These are phyloP conservation scores for Menura novaehollandiae DNA, from an alignment of 2,113 vertebrate species.

Conservation along the genomic window DNA sequence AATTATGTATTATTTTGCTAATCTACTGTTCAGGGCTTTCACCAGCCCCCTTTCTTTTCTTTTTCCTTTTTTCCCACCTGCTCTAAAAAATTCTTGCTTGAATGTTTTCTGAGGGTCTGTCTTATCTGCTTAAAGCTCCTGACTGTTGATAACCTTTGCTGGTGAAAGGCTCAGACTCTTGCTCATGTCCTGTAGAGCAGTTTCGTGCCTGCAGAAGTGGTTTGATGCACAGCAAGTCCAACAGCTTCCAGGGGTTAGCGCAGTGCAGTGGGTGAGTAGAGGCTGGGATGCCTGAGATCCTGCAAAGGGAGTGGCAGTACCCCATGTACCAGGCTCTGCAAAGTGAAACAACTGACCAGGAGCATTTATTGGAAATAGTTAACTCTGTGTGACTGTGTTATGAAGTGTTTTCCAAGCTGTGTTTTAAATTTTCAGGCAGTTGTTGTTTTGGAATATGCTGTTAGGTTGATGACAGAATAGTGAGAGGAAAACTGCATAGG, in stretches of 20 bases:
- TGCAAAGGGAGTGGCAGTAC: neutral
- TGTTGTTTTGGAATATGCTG: neutral
- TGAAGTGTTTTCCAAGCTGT: neutral
- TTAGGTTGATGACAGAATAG: neutral
- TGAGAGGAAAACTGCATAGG: neutral
- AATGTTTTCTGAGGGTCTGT: neutral
- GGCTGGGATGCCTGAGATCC: neutral
- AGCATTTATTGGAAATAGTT: neutral
- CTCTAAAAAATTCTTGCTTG: neutral
- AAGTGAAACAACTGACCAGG: neutral
- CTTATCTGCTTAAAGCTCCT: neutral
- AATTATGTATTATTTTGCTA: neutral
- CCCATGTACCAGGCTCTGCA: neutral
- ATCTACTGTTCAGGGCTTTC: neutral
- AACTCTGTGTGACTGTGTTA: neutral
- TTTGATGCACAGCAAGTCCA: neutral
- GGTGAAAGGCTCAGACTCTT: neutral
- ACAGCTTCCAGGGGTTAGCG: accelerated
- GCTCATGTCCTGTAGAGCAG: neutral
- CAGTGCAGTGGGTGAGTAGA: neutral
- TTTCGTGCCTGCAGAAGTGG: neutral
- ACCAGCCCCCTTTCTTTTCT: neutral
- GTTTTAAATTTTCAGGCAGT: neutral
- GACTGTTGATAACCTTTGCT: neutral
- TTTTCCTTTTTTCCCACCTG: accelerated